Percentiles rank a stretch among this genome's conserved stretches.
Conservation (phyloP, 2,797 vertebrate genomes). For the Vultur gryphus region DNA sequence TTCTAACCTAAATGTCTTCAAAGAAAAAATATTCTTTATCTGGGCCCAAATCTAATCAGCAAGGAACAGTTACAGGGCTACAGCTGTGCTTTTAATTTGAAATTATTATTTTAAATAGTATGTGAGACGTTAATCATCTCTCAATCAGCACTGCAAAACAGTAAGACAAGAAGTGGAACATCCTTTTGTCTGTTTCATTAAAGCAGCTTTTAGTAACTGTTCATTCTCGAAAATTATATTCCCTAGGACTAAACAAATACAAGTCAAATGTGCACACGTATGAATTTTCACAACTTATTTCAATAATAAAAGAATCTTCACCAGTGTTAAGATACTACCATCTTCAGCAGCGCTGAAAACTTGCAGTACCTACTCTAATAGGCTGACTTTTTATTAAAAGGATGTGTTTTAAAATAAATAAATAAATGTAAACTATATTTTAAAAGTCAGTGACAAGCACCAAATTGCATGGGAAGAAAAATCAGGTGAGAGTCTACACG, state of each 20-base stretch:
- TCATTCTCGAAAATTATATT: not conserved
- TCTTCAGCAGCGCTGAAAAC: not conserved
- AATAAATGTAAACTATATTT: not conserved
- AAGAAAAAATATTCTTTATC: not conserved
- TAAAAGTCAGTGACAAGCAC: not conserved
- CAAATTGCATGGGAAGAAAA: not conserved
- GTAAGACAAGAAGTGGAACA: not conserved
- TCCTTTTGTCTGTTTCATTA: not conserved
- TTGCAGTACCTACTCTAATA: not conserved
- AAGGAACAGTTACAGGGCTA: not conserved
- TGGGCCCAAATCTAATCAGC: not conserved
- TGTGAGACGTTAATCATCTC: not conserved
- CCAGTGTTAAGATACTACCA: not conserved
- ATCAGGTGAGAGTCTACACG: not conserved
- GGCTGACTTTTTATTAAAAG: not conserved
- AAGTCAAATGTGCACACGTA: not conserved
- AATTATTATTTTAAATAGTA: not conserved
- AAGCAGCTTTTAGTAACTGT: not conserved
- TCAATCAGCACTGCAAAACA: not conserved
- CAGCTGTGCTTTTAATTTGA: not conserved
- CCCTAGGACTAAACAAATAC: not conserved
- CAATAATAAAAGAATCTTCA: not conserved
- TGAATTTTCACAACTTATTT: not conserved
- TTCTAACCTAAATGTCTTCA: not conserved
- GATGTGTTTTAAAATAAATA: not conserved